Conservation (phyloP, 2,888 invertebrate species). For the Eupithecia pulchellata region DNA sequence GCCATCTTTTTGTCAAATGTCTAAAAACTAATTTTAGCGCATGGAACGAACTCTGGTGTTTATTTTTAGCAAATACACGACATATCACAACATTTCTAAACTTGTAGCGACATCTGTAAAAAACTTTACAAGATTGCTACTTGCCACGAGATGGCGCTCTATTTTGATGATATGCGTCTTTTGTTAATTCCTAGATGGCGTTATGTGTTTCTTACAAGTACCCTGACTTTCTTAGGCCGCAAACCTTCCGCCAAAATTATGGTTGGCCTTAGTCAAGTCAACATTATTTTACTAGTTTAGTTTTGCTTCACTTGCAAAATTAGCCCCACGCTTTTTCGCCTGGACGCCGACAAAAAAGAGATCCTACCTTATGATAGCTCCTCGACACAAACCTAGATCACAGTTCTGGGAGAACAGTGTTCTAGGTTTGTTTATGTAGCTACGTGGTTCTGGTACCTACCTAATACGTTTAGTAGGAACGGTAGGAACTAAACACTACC, state of each 20-base stretch:
- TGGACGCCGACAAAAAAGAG: background rate
- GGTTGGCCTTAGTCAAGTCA: background rate
- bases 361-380: too few relatives aligned
- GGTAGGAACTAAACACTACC: too few relatives aligned
- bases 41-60: conserved; percentile 83
- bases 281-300: background rate
- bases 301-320: background rate
- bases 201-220: background rate
- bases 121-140: background rate
- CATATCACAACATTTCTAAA: conserved; percentile 52
- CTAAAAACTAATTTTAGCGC: conserved; percentile 85
- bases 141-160: conserved; percentile 55
- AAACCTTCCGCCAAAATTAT: background rate
- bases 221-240: background rate
- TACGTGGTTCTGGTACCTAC: too few relatives aligned
- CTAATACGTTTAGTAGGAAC: too few relatives aligned
- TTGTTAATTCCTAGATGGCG: conserved; percentile 25
- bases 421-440: too few relatives aligned
- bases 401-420: too few relatives aligned
- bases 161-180: background rate
- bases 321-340: background rate
- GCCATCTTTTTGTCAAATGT: conserved; percentile 86
- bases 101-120: conserved; percentile 65
- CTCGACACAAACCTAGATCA: background rate
- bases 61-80: conserved; percentile 81